Percentiles rank a stretch among this genome's conserved stretches.
These are phyloP conservation scores for Hepsetus odoe DNA, from an alignment of 2,113 vertebrate species.

Conservation along the genomic window DNA sequence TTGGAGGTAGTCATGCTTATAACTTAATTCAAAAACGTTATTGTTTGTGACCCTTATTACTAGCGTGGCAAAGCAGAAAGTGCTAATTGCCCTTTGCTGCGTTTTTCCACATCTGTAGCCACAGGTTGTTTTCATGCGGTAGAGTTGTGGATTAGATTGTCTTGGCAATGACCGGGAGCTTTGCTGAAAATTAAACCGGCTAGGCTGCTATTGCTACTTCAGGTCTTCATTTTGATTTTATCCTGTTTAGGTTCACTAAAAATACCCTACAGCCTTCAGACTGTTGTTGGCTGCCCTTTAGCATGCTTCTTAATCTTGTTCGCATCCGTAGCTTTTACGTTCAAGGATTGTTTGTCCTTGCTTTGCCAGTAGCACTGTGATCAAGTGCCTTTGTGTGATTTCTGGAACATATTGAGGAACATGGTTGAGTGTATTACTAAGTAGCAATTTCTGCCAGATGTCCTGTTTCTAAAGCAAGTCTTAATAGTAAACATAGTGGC, in stretches of 20 bases:
- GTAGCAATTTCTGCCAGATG: too few relatives aligned
- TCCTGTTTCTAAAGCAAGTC: too few relatives aligned
- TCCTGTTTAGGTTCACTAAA: background rate
- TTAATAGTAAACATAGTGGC: too few relatives aligned
- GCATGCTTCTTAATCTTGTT: background rate
- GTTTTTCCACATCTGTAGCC: background rate
- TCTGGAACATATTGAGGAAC: too few relatives aligned
- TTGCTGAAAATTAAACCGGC: conserved; percentile 32
- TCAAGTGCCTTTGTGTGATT: background rate
- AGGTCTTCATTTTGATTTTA: conserved; percentile 35
- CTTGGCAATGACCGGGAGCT: background rate
- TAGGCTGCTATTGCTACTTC: background rate
- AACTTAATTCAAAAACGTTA: background rate
- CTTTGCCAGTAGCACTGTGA: background rate
- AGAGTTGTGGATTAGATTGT: conserved; percentile 17
- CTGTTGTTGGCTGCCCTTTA: background rate
- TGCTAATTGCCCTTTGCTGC: conserved; percentile 26
- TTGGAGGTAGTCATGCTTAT: background rate
- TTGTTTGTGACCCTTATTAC: conserved; percentile 6
- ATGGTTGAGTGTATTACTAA: too few relatives aligned
- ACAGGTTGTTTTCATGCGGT: background rate
- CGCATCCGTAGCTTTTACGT: background rate
- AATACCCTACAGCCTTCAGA: background rate
- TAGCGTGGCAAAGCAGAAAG: background rate
- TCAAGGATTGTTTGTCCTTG: background rate